Evolutionary conservation across 2,797 vertebrate genomes (phyloP).

Genomic region (Sus cebifrons): DNA sequence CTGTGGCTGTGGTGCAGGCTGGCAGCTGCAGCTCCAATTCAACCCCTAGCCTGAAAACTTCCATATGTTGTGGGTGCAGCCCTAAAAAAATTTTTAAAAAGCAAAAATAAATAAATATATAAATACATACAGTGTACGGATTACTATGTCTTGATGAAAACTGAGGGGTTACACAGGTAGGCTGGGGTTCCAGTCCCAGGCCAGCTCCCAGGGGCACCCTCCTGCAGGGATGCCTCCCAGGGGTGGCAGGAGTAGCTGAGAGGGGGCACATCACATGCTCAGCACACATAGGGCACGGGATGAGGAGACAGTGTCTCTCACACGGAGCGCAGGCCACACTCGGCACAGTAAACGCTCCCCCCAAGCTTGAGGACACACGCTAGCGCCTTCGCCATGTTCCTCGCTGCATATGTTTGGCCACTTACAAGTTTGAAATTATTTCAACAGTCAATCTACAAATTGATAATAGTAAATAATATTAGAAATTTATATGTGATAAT

Average conservation of each 20-base stretch:
- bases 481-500: neutral
- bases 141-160: too few species aligned
- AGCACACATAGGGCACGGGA: neutral
- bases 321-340: too few species aligned
- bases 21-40: too few species aligned
- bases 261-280: fast-evolving
- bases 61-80: too few species aligned
- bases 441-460: neutral
- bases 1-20: too few species aligned
- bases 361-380: neutral
- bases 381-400: neutral
- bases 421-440: neutral
- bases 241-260: fast-evolving
- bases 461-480: too few species aligned
- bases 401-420: neutral
- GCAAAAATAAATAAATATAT: too few species aligned
- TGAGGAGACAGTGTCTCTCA: neutral
- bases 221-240: neutral
- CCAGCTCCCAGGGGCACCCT: neutral
- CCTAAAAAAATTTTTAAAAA: too few species aligned
- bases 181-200: fast-evolving
- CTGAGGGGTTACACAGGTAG: neutral
- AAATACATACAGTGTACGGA: neutral
- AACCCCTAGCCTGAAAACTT: too few species aligned
- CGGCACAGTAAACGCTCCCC: too few species aligned